Base-by-base conservation (phyloP, 1,140 invertebrate genomes). In the Drosophila pruinosa region DNA sequence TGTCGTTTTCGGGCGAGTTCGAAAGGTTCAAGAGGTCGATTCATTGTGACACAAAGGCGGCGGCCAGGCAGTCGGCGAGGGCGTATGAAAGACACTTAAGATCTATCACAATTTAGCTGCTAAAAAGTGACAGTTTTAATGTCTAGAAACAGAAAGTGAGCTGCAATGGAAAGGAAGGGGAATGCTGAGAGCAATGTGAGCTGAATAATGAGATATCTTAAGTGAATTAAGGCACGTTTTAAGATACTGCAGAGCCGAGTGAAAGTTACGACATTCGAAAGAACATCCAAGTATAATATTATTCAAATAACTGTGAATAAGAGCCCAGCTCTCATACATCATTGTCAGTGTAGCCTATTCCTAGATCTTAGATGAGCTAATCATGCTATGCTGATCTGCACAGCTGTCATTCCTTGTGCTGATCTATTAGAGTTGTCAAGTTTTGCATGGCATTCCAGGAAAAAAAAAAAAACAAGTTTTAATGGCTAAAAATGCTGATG, bases 31-130 rank as follows among this genome's bases (percentile, higher is more conserved):
- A 83, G 17, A 64, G 45, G 58, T 56, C 39, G 10, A 36, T 34
- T 39, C 56, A 6, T 28, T 2, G 26, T 28, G 5, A 7, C 26
- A 56, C 38, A 38, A 21, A 72, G 12, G 15, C 24, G 24, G 53
- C 54, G 26, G 24, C 10, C 4, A 43, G n/a, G 21, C 10, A 24
- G 52, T 6, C 17, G 7, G 21, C 17, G 28, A 24, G 4, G 21
- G 52, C 39, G 21, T 38, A 2, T 34, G 47, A 34, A 47, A 36
- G 19, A 14, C 53, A 50, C 14, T 48, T 72, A 22, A 36, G 53
- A 73, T 82, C 54, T 43, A 38, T 64, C 48, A 57, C 75, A 67
- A 79, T 80, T 79, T 63, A 53, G 24, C 43, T 69, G 47, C 28
- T 65, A 59, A 76, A 38, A 38, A 57, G 36, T 15, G 38, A 58